Evolutionary conservation across 2,797 vertebrate genomes (phyloP), one percentile per base, ranked within the genome.

Genomic region (Anolis apletophallus): DNA sequence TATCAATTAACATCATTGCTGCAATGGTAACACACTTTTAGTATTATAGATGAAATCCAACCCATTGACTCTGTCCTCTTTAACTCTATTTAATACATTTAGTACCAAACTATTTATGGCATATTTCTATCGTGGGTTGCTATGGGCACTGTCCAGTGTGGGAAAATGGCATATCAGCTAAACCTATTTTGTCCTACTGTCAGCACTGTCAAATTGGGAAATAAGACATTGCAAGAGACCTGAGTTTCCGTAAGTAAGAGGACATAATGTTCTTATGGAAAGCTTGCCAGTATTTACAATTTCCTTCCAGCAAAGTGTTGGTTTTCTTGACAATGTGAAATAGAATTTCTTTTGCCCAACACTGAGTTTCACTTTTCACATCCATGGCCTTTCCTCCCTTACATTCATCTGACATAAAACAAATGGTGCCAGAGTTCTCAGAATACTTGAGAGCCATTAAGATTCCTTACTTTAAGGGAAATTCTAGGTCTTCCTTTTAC

Each of bases 361-460:
- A 29, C 61, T 64, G 61, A 29, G 26, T 64, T 64, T 64, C 29
- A 34, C 85, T 59, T 88, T 85, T 74, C 61, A 1, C 26, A 78
- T 36, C 21, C 85, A 46, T 78, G 55, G 0, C 67, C 85, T 50
- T 11, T 83, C 9, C 83, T 85, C 46, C 5, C 80, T 57, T 23
- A 54, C 14, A 87, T 29, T 81, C 85, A 81, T 79, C 5, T 88
- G 55, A 61, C 68, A 59, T 54, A 36, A 89, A 91, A 90, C 64
- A 85, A 85, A 55, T 68, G 67, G 26, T 0, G 0, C 12, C 71
- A 13, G 61, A 85, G 40, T 67, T 85, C 61, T 80, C 23, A 40
- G 29, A 83, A 83, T 64, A 87, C 8, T 16, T 85, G 40, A 46
- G 71, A 72, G 64, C 23, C 86, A 86, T 80, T 21, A 9, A 59